Conservation (phyloP, 2,113 vertebrate species). For the Desmodus rotundus region DNA sequence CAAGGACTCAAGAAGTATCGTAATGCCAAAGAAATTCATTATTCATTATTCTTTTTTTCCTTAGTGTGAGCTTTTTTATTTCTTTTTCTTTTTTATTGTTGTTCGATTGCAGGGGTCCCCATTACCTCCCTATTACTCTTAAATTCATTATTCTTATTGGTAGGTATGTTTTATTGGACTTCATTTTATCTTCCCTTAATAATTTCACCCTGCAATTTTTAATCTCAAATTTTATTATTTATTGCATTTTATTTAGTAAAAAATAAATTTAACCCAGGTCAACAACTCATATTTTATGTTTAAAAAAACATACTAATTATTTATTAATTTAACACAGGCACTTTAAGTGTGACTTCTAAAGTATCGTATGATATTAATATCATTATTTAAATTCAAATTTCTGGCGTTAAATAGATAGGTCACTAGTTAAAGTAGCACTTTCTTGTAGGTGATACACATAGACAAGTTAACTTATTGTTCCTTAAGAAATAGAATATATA, state of each 20-base stretch:
- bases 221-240: background rate
- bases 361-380: background rate
- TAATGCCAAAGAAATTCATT: background rate
- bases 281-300: background rate
- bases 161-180: background rate
- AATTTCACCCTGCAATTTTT: background rate
- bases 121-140: too few species aligned
- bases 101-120: too few species aligned
- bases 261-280: background rate
- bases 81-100: too few species aligned
- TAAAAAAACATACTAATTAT: background rate
- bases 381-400: background rate
- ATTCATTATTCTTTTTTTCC: too few species aligned
- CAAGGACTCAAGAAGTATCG: background rate
- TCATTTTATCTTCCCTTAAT: background rate
- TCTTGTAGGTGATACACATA: background rate
- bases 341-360: background rate
- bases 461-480: background rate
- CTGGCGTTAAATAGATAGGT: background rate
- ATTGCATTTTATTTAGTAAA: background rate
- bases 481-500: background rate
- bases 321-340: background rate
- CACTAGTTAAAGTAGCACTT: background rate
- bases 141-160: background rate
- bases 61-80: too few species aligned